Evolutionary conservation across 2,888 invertebrate species (phyloP), one percentile per base, ranked within the genome.

Genomic region (Taenaris catops): DNA sequence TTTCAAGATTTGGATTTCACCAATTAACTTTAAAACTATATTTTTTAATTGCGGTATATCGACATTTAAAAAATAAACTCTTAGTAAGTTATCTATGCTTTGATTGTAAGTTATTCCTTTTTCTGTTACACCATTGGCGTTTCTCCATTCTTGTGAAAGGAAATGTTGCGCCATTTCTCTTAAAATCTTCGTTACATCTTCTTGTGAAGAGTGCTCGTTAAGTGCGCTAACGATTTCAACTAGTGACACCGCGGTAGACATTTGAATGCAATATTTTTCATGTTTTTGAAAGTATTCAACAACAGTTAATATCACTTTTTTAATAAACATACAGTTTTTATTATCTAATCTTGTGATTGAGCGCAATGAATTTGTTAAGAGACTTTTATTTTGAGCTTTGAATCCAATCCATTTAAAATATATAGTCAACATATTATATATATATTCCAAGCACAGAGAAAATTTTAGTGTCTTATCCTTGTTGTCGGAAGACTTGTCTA

Each of bases 121-220:
- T 56, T 93, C 92, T 33, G 83, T 63, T 40, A 74, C 58, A 1
- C 93, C 92, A 49, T 91, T 89, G 20, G 80, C 64, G 41, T 89
- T 89, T 51, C 89, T 90, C 95, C 95, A 95, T 44, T 90, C 89
- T 34, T 89, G 88, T 17, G 83, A 87, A 46, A 95, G 74, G 49
- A 94, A 80, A 20, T 55, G 65, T 24, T 68, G 60, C 8, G 81
- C 67, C 49, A 86, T 53, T 37, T 76, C 66, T 54, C 64, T 70
- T 32, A 89, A 63, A 49, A 87, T 83, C 42, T 80, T 84, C 8
- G 74, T 55, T 9, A 86, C 49, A 4, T 70, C 66, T 20, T 60
- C 63, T 44, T 64, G 80, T 9, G 83, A 73, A 12, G 75, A 71
- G 46, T 84, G 72, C 14, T 65, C 71, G 46, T 84, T 74, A 12